phyloP scores from a whole-genome alignment of 2,797 vertebrate genomes.

The Selene dorsalis region DNA sequence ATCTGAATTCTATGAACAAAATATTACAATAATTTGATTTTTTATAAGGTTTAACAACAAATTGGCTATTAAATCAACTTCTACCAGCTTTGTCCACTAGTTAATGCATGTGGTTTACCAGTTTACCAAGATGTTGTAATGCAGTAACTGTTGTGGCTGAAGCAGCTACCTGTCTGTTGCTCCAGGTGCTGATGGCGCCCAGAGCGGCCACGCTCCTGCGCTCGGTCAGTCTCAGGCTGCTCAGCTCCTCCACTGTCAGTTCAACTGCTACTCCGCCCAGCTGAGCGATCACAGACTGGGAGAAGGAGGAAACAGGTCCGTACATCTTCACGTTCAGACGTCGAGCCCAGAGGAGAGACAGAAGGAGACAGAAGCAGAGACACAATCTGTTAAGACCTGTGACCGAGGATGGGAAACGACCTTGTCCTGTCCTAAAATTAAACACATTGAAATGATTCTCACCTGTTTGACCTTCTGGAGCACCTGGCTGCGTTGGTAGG shows the following conservation, averaged over 20 bases:
- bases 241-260: conserved; percentile 80
- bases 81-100: too few relatives aligned
- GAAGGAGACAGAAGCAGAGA: conserved; percentile 43
- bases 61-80: too few relatives aligned
- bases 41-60: too few relatives aligned
- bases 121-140: not conserved
- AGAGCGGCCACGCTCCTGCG: conserved; percentile 74
- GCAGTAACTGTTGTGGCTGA: not conserved
- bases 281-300: conserved; percentile 80
- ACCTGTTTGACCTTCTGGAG: conserved; percentile 83
- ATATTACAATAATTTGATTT: too few relatives aligned
- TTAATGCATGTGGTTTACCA: too few relatives aligned
- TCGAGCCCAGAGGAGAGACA: conserved; percentile 19
- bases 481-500: conserved; percentile 76
- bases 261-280: conserved; percentile 77
- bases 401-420: not conserved
- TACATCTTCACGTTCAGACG: conserved; percentile 70
- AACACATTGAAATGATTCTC: not conserved
- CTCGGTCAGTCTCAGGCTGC: conserved; percentile 74
- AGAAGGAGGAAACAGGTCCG: conserved; percentile 77
- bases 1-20: too few relatives aligned
- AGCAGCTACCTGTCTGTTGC: conserved; percentile 78
- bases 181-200: conserved; percentile 79
- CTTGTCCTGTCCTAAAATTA: not conserved
- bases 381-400: conserved; percentile 6